Evolutionary conservation across 2,113 vertebrate genomes (phyloP), one percentile per base, ranked within the genome.

Genomic region (Cacatua alba): DNA sequence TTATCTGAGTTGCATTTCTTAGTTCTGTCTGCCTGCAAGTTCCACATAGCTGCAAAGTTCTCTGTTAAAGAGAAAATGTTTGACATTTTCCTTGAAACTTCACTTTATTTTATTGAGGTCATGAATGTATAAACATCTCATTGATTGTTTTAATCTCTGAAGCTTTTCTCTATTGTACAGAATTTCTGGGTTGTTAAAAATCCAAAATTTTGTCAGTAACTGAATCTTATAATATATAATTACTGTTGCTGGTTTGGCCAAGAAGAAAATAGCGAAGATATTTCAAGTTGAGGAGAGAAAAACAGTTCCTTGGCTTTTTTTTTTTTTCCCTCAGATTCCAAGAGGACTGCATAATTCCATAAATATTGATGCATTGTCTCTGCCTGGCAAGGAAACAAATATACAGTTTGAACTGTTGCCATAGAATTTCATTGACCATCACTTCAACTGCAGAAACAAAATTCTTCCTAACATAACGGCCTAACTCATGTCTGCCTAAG

Each of bases 291-390:
- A 85, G 46, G 31, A 81, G 74, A 48, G 17, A 44, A 95, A 89
- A 96, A 62, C 59, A 91, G 86, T 80, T 94, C 74, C 20, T 89
- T 94, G 96, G 88, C 53, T 35, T 24, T 23, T n/a, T 23, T 20
- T 57, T 1, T 76, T 79, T 91, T 37, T 80, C n/a, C 93, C 88
- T 81, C 70, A 93, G 77, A 96, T 93, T 97, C 92, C 94, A 90
- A 48, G 41, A 94, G 82, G 74, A 92, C 9, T 94, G 63, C 78
- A 72, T 82, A 92, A 92, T 86, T 95, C 80, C 81, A 95, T 74
- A 96, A 96, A 96, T 96, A 85, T 95, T 94, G 92, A 87, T 94
- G 90, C 86, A 94, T 82, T 95, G 83, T 96, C 85, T 92, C 78
- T 89, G 63, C 71, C 67, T 97, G 87, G 83, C 93, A 96, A 82